These are phyloP conservation scores for Pseudachorutes palmiensis DNA, from an alignment of 1,140 invertebrate genomes.

Conservation along the genomic window DNA sequence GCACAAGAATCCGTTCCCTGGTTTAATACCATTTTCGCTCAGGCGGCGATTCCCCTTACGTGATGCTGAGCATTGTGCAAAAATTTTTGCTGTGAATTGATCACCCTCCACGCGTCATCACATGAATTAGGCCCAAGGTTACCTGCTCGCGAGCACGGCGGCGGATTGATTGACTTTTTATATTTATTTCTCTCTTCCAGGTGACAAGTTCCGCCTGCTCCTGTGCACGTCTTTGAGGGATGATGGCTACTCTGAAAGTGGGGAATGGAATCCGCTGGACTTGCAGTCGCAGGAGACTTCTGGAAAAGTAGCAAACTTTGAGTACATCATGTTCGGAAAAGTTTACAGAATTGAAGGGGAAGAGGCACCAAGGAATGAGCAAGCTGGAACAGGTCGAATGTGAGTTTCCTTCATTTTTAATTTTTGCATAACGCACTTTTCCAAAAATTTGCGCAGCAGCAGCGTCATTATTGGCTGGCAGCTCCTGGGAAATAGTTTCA, in stretches of 20 bases:
- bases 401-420: constrained; percentile 47
- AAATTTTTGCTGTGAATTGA: too few relatives aligned
- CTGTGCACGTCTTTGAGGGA: constrained; percentile 89
- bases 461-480: not conserved
- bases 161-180: not conserved
- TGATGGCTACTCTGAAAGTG: constrained; percentile 90
- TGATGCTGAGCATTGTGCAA: too few relatives aligned
- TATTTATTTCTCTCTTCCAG: constrained; percentile 5
- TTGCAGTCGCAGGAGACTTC: constrained; percentile 51
- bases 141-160: not conserved
- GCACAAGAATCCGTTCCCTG: too few relatives aligned
- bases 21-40: too few relatives aligned
- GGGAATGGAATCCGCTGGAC: constrained; percentile 82
- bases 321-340: constrained; percentile 99
- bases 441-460: not conserved
- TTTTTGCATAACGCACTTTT: not conserved
- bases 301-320: constrained; percentile 87
- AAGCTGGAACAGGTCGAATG: constrained; percentile 68
- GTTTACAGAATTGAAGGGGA: constrained; percentile 97
- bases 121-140: not conserved
- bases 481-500: not conserved
- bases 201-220: constrained; percentile 88
- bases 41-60: too few relatives aligned
- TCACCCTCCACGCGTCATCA: too few relatives aligned
- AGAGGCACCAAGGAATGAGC: constrained; percentile 52